phyloP scores from a whole-genome alignment of 2,888 invertebrate genomes.

The Drosophila suboccidentalis region DNA sequence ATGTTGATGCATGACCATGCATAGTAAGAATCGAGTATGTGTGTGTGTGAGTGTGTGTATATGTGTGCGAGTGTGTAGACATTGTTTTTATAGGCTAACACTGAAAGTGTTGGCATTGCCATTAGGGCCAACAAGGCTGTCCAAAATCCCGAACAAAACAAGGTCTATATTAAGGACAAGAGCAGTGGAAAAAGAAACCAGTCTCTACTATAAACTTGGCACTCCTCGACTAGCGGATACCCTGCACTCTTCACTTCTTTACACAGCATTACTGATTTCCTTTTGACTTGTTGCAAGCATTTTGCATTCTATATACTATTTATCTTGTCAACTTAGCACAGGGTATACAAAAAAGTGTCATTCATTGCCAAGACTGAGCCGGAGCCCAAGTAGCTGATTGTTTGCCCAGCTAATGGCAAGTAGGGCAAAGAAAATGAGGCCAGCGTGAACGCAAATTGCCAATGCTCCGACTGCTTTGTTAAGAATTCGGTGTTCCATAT shows the following conservation, averaged over 20 bases:
- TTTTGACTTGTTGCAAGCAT: neutral
- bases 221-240: neutral
- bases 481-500: conserved; percentile 8
- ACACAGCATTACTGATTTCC: neutral
- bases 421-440: conserved; percentile 22
- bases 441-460: conserved; percentile 51
- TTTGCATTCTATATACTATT: neutral
- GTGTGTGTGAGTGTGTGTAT: neutral
- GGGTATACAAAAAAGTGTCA: conserved; percentile 4
- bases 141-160: conserved; percentile 40
- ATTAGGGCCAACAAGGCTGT: conserved; percentile 68
- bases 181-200: conserved; percentile 21
- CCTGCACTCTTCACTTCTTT: neutral
- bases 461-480: conserved; percentile 31
- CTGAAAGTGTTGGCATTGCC: conserved; percentile 71
- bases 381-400: conserved; percentile 58
- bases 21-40: conserved; percentile 36
- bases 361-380: conserved; percentile 2
- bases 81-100: conserved; percentile 65
- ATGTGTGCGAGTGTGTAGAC: conserved; percentile 23
- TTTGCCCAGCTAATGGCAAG: conserved; percentile 74
- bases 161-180: conserved; percentile 35
- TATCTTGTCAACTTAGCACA: neutral
- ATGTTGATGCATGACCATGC: conserved; percentile 61
- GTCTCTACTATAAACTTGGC: neutral